A percentile compares a stretch with the other conserved stretches of the same genome.
Evolutionary conservation across 2,797 vertebrate genomes (phyloP).

Genomic region (Clarias platycephalus): DNA sequence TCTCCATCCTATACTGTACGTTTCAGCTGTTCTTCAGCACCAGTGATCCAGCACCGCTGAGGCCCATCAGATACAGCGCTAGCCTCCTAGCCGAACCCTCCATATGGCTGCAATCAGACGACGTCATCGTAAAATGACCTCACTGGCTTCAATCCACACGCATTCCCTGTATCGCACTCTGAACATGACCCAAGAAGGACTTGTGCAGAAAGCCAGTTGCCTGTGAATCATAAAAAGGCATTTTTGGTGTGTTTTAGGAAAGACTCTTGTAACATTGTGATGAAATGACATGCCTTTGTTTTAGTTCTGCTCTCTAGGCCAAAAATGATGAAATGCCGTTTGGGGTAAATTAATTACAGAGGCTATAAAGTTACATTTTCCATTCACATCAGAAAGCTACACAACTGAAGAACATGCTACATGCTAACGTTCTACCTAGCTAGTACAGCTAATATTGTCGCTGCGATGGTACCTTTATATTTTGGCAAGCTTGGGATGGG

Average conservation of each 20-base stretch:
- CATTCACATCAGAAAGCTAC: neutral
- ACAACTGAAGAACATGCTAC: neutral
- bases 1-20: neutral
- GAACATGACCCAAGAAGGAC: conserved; percentile 41
- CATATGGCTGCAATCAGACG: conserved; percentile 73
- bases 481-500: neutral
- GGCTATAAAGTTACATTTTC: neutral
- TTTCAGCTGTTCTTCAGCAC: neutral
- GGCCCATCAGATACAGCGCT: conserved; percentile 3
- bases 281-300: neutral
- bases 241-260: conserved; percentile 12
- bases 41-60: neutral
- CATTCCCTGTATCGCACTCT: conserved; percentile 54
- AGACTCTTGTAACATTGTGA: neutral
- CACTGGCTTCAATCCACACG: conserved; percentile 58
- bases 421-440: neutral
- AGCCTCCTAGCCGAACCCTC: conserved; percentile 26
- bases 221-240: conserved; percentile 15
- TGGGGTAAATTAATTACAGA: neutral
- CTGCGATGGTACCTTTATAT: neutral
- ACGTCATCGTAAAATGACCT: conserved; percentile 66
- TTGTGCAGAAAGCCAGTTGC: conserved; percentile 28
- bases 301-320: neutral
- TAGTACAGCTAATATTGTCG: neutral
- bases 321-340: neutral